Base-by-base conservation (phyloP, 1,140 invertebrate species). In the Orius laevigatus region DNA sequence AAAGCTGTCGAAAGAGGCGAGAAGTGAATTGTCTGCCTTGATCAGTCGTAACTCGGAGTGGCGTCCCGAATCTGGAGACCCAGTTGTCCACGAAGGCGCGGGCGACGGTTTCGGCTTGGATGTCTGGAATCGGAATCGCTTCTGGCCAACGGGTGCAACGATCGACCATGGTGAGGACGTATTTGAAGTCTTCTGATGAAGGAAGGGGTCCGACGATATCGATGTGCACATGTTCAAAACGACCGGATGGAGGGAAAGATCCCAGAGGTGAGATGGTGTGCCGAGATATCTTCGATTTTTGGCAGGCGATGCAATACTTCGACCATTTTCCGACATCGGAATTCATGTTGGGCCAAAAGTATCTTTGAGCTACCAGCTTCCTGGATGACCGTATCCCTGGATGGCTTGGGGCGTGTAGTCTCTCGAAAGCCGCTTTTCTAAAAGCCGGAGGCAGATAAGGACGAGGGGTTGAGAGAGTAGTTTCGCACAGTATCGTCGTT, bases 251-350 rank as follows among this genome's bases (percentile, higher is more conserved):
- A 15, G 14, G 3, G 48, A 62, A 62, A 9, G 38, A 10, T 9
- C 51, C 47, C 5, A 57, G 8, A 16, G 60, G 61, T 11, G 59
- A 18, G 8, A 15, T 5, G 3, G 49, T 51, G 50, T 65, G 58
- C 14, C 57, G 51, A 1, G 44, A 42, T 5, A 38, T 16, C 34
- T 38, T 47, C 5, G 35, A 6, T 20, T 18, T 35, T 25, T 65
- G 63, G 44, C 62, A 65, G 5, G 46, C 16, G 16, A 56, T 43
- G 45, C 61, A 61, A 3, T 20, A 19, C 14, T 51, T 46, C 6
- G 58, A 50, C 58, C 58, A 65, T 9, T 53, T 39, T 20, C 50
- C 49, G 42, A 57, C 57, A 47, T 67, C 58, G 42, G 57, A 57
- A 6, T 56, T 57, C 15, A 65, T 57, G 2, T 49, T 6, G 11